Evolutionary conservation across 2,113 vertebrate genomes (phyloP).

Genomic region (Lycaon pictus): DNA sequence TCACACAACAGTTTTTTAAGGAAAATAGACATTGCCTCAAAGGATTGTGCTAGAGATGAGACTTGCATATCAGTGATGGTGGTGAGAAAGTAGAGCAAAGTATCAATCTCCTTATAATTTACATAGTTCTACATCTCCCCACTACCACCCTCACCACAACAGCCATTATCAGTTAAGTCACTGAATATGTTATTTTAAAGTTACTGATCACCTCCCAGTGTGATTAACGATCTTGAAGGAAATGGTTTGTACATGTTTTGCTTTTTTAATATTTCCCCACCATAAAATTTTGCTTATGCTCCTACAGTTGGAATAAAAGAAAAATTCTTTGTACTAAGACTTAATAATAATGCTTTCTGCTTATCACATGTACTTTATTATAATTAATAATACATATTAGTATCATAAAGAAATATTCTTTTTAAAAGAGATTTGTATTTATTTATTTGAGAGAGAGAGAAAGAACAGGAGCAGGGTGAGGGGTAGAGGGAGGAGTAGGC

Average conservation of each 20-base stretch:
- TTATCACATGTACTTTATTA: not conserved
- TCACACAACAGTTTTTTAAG: not conserved
- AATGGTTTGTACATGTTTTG: not conserved
- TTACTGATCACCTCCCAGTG: not conserved
- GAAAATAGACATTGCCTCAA: not conserved
- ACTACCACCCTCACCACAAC: not conserved
- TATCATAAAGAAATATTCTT: not conserved
- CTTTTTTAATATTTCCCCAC: slow-evolving; percentile 15
- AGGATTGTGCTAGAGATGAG: not conserved
- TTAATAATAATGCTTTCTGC: not conserved
- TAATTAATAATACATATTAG: not conserved
- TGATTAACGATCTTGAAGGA: not conserved
- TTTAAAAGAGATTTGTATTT: too few relatives aligned
- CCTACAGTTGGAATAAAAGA: not conserved
- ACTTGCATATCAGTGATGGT: not conserved
- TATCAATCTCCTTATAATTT: not conserved
- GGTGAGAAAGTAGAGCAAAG: not conserved
- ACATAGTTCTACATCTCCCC: not conserved
- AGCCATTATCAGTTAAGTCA: not conserved
- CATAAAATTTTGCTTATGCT: not conserved
- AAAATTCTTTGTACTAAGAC: not conserved
- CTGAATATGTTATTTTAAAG: not conserved
- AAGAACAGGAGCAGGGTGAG: too few relatives aligned
- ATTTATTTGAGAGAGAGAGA: too few relatives aligned
- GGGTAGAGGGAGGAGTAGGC: too few relatives aligned